Conservation (phyloP, 2,888 invertebrate genomes). For the Silvanus unidentatus region DNA sequence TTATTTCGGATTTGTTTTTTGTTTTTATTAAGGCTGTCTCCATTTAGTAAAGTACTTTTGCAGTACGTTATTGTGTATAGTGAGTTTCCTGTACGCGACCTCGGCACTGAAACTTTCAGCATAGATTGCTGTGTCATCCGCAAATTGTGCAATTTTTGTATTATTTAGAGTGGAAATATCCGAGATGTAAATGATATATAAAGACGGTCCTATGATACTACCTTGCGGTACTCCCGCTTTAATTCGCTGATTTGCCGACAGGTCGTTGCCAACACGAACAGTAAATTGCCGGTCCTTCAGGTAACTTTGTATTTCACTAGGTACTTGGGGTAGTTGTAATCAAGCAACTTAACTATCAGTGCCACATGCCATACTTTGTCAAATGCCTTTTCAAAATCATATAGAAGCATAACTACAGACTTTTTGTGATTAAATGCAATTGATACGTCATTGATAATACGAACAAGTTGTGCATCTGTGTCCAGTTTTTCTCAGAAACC, state of each 20-base stretch:
- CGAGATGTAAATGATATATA: conserved; percentile 14
- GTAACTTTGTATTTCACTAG: conserved; percentile 13
- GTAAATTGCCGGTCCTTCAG: no score
- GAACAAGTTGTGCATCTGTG: conserved; percentile 26
- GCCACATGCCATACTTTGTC: conserved; percentile 24
- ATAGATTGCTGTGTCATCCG: conserved; percentile 10
- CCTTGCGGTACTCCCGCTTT: conserved; percentile 30
- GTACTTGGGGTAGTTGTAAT: conserved; percentile 18
- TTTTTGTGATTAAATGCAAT: conserved; percentile 23
- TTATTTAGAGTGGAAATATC: conserved; percentile 2
- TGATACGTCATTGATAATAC: conserved; percentile 23
- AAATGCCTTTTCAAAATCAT: no score
- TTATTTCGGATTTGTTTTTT: no score
- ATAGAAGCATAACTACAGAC: conserved; percentile 22
- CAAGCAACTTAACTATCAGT: conserved; percentile 23
- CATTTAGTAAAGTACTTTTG: no score
- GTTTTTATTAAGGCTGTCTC: no score
- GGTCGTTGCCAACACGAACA: no score
- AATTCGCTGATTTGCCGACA: conserved; percentile 17
- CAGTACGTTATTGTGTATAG: no score
- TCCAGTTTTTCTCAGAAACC: conserved; percentile 28
- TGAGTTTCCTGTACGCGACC: conserved; percentile 5
- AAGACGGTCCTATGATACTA: conserved; percentile 13
- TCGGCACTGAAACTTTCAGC: conserved; percentile 8
- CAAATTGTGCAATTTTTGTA: no score